These are phyloP conservation scores for Polypterus senegalus DNA, from an alignment of 2,113 vertebrate species.

Conservation along the genomic window DNA sequence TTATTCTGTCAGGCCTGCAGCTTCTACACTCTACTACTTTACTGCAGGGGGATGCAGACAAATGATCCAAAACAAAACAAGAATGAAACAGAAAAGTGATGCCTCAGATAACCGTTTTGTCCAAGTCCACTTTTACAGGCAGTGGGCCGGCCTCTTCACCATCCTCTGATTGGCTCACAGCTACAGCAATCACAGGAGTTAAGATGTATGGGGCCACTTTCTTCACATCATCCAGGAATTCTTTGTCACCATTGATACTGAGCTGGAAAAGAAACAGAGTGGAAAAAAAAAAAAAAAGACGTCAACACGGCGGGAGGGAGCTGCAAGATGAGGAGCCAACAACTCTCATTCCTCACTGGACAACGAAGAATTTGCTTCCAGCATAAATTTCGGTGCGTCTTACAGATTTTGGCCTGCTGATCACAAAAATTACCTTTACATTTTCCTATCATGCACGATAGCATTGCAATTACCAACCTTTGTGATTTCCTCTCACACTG, in stretches of 20 bases:
- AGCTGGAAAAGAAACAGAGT: conserved; percentile 36
- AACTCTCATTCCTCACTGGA: too few species aligned
- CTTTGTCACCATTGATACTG: conserved; percentile 83
- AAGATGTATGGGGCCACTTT: conserved; percentile 55
- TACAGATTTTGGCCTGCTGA: too few species aligned
- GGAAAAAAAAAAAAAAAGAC: not conserved
- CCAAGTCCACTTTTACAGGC: conserved; percentile 77
- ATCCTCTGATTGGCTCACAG: conserved; percentile 48
- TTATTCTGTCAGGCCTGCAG: too few species aligned
- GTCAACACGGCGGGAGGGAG: not conserved
- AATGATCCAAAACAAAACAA: too few species aligned
- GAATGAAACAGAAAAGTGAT: too few species aligned
- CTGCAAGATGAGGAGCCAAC: not conserved
- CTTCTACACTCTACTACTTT: too few species aligned
- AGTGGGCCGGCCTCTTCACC: conserved; percentile 60
- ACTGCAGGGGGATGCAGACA: too few species aligned
- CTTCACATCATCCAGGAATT: conserved; percentile 61
- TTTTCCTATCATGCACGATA: too few species aligned
- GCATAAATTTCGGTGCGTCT: not conserved
- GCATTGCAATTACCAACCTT: too few species aligned
- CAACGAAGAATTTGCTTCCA: not conserved
- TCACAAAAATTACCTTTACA: too few species aligned
- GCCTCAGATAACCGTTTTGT: conserved; percentile 62
- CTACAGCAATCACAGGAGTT: conserved; percentile 56
- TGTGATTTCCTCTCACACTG: too few species aligned